A percentile compares a stretch with the other conserved stretches of the same genome.
These are phyloP conservation scores for Aythya fuligula DNA, from an alignment of 2,797 vertebrate species.

Conservation along the genomic window DNA sequence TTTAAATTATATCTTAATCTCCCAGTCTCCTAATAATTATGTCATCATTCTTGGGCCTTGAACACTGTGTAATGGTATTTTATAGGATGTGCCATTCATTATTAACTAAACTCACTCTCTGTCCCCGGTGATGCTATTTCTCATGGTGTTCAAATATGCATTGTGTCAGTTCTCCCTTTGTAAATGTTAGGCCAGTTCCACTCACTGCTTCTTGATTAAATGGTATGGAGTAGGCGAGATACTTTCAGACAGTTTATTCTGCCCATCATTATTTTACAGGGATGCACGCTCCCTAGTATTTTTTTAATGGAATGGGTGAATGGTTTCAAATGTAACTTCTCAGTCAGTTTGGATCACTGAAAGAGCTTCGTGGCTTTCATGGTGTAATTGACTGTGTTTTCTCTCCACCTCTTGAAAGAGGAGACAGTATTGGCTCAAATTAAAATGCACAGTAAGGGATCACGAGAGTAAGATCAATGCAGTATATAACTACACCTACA, in stretches of 20 bases:
- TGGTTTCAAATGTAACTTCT: constrained; percentile 60
- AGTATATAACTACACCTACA: constrained; percentile 13
- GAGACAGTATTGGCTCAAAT: constrained; percentile 24
- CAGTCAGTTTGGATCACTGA: constrained; percentile 38
- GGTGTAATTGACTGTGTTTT: constrained; percentile 50
- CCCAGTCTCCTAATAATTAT: constrained; percentile 85
- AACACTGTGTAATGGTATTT: constrained; percentile 84
- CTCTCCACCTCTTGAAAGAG: constrained; percentile 50
- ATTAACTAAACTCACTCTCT: constrained; percentile 82
- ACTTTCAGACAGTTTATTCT: constrained; percentile 63
- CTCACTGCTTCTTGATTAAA: constrained; percentile 68
- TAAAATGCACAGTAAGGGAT: constrained; percentile 37
- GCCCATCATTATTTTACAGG: constrained; percentile 70
- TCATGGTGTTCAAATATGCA: constrained; percentile 80
- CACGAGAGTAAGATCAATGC: constrained; percentile 23
- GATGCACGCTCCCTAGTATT: constrained; percentile 14
- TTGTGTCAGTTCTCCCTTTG: constrained; percentile 78
- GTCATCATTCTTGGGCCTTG: constrained; percentile 83
- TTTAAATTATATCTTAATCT: constrained; percentile 87
- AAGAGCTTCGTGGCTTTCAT: constrained; percentile 33
- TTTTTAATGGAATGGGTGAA: constrained; percentile 59
- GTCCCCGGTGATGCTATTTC: constrained; percentile 77
- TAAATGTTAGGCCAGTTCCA: constrained; percentile 72
- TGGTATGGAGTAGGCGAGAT: constrained; percentile 29
- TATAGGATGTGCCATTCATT: constrained; percentile 85